Conservation (phyloP, 2,113 vertebrate species). For the Sakesphorus luctuosus region DNA sequence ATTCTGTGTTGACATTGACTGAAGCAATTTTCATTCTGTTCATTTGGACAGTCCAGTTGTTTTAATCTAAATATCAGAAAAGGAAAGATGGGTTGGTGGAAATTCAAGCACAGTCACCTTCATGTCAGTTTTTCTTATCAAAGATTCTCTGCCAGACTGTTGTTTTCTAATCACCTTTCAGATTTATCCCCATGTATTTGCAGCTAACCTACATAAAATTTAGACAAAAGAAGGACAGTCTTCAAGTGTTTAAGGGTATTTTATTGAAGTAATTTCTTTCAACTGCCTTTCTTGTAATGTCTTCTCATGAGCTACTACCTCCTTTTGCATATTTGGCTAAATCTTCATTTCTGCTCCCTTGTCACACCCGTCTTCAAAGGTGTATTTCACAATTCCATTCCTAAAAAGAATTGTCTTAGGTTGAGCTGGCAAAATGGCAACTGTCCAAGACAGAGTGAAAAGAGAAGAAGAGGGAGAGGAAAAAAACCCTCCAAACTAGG, state of each 20-base stretch:
- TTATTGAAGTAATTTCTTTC: neutral
- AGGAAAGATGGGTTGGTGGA: neutral
- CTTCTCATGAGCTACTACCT: neutral
- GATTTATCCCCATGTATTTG: neutral
- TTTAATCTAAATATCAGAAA: neutral
- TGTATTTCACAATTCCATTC: conserved; percentile 6
- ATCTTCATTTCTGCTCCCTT: neutral
- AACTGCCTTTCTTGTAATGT: neutral
- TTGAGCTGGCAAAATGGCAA: no score
- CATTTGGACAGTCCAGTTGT: neutral
- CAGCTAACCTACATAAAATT: neutral
- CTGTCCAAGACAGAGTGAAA: no score
- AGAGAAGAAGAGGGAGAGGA: no score
- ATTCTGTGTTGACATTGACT: neutral
- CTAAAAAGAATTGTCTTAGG: no score
- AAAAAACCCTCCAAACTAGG: no score
- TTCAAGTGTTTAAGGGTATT: neutral
- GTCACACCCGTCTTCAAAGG: neutral
- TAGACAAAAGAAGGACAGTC: neutral
- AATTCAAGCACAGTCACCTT: neutral
- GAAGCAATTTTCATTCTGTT: neutral
- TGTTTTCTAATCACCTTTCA: neutral
- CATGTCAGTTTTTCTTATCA: neutral
- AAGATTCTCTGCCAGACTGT: neutral
- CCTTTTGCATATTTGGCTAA: neutral